Evolutionary conservation across 30 jellyfish, hydroid and myxozoan genomes (phyloP).

Genomic region (Haliclystus octoradiatus): DNA sequence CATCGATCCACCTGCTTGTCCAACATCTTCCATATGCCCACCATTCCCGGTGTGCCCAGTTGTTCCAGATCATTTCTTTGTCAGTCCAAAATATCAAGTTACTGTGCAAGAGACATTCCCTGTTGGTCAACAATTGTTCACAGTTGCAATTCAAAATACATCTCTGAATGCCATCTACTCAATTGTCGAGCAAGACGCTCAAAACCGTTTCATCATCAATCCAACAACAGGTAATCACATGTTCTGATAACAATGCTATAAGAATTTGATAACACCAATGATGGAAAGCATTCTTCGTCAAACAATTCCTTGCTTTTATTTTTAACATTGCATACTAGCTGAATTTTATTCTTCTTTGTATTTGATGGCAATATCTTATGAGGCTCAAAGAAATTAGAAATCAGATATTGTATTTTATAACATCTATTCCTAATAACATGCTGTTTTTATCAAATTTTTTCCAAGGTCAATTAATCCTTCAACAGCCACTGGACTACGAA

Average conservation of each 20-base stretch:
- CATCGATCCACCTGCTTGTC: background rate
- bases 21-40: conserved; percentile 1
- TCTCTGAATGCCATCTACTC: conserved; percentile 19
- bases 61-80: background rate
- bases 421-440: too few relatives aligned
- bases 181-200: conserved; percentile 36
- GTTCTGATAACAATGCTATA: too few relatives aligned
- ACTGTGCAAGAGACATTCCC: conserved; percentile 41
- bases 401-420: too few relatives aligned
- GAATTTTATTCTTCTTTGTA: too few relatives aligned
- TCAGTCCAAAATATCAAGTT: background rate
- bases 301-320: too few relatives aligned
- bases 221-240: conserved; percentile 46
- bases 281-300: too few relatives aligned
- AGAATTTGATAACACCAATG: background rate
- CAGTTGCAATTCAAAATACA: conserved; percentile 11
- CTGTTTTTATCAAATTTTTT: too few relatives aligned
- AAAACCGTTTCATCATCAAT: conserved; percentile 20
- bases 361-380: too few relatives aligned
- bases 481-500: conserved; percentile 39
- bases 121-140: conserved; percentile 11
- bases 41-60: background rate
- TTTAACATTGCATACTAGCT: too few relatives aligned
- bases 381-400: too few relatives aligned
- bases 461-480: conserved; percentile 30